phyloP scores from a whole-genome alignment of 1,140 invertebrate species.

The Drosophila hydei region DNA sequence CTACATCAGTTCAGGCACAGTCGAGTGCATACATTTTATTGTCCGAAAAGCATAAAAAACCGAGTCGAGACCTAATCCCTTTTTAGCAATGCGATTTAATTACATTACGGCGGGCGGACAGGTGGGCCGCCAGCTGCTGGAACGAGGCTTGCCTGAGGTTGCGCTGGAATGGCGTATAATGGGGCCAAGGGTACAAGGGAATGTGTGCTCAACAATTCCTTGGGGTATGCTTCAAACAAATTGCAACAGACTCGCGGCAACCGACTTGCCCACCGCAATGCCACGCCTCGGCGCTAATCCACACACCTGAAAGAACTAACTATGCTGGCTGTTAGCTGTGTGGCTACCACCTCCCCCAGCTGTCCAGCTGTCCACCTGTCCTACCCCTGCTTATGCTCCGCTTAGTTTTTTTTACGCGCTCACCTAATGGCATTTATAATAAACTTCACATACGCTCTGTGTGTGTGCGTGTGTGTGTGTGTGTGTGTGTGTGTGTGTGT shows the following conservation, averaged over 20 bases:
- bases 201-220: slow-evolving; percentile 62
- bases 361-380: background rate
- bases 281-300: background rate
- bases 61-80: slow-evolving; percentile 29
- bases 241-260: slow-evolving; percentile 50
- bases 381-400: slow-evolving; percentile 1
- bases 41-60: slow-evolving; percentile 52
- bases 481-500: slow-evolving; percentile 40
- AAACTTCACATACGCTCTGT: slow-evolving; percentile 35
- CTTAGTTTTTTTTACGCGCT: slow-evolving; percentile 27
- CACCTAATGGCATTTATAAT: slow-evolving; percentile 70
- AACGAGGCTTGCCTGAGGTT: background rate
- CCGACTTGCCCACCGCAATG: background rate
- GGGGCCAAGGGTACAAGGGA: slow-evolving; percentile 27
- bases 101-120: slow-evolving; percentile 53
- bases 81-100: slow-evolving; percentile 72
- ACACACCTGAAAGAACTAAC: slow-evolving; percentile 18
- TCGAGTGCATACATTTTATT: slow-evolving; percentile 77
- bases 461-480: slow-evolving; percentile 11
- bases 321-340: background rate
- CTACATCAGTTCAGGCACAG: slow-evolving; percentile 3
- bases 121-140: background rate
- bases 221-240: slow-evolving; percentile 73
- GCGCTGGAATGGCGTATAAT: background rate
- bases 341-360: background rate